These are phyloP conservation scores for Diabrotica balteata DNA, from an alignment of 2,888 invertebrate species.

Conservation along the genomic window DNA sequence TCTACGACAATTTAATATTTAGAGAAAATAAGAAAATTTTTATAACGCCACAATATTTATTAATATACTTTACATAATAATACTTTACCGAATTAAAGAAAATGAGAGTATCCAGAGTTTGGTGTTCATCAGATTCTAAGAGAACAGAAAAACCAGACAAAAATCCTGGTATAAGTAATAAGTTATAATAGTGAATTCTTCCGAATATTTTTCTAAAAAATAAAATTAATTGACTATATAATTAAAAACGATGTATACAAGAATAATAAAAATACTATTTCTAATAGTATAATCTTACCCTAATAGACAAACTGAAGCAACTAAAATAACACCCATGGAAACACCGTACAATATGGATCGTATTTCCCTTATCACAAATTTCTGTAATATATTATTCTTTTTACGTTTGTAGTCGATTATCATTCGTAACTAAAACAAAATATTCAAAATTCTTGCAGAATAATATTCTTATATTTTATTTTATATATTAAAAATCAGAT, in stretches of 20 bases:
- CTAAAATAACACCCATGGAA: constrained; percentile 62
- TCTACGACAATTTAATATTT: no score
- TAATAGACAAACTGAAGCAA: constrained; percentile 64
- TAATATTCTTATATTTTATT: no score
- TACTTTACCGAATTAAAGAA: constrained; percentile 48
- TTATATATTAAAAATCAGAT: no score
- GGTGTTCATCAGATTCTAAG: constrained; percentile 48
- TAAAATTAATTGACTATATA: neutral
- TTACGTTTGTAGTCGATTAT: constrained; percentile 65
- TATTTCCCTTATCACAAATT: constrained; percentile 53
- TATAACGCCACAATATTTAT: no score
- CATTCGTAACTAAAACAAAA: constrained; percentile 63
- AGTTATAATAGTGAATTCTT: constrained; percentile 41
- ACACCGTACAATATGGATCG: constrained; percentile 64
- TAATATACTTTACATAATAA: no score
- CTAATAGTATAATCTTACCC: constrained; percentile 55
- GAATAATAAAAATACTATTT: neutral
- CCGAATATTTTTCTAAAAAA: constrained; percentile 42
- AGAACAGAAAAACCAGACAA: constrained; percentile 46
- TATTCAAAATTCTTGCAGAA: neutral
- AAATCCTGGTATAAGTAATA: constrained; percentile 42
- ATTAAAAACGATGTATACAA: no score
- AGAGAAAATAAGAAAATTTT: no score
- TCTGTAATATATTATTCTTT: constrained; percentile 47
- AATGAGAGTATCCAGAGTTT: constrained; percentile 45